A percentile compares a stretch with the other conserved stretches of the same genome.
phyloP scores from a whole-genome alignment of 2,888 invertebrate species.

The Phaedon cochleariae region DNA sequence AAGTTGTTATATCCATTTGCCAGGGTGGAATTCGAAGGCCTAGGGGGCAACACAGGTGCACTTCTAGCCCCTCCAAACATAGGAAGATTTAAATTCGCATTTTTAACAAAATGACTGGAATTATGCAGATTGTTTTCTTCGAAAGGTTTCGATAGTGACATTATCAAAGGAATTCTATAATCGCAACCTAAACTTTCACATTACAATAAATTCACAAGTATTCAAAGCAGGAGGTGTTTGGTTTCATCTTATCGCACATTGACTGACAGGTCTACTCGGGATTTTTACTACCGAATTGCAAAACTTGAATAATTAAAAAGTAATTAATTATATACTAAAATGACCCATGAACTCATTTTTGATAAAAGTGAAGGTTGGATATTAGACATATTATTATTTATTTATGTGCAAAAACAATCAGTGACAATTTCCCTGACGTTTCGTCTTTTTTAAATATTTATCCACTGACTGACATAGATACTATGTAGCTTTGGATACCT shows the following conservation, averaged over 20 bases:
- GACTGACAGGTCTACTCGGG: background rate
- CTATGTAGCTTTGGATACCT: too few relatives aligned
- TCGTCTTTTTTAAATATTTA: too few relatives aligned
- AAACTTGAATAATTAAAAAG: background rate
- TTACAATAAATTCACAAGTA: background rate
- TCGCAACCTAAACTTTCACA: conserved; percentile 10
- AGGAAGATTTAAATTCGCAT: conserved; percentile 41
- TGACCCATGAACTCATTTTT: background rate
- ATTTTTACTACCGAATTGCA: background rate
- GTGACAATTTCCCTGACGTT: too few relatives aligned
- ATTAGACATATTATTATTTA: too few relatives aligned
- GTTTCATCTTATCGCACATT: background rate
- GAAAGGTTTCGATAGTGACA: conserved; percentile 34
- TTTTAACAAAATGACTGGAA: conserved; percentile 44
- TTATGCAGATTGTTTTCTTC: conserved; percentile 45
- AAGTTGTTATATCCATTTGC: conserved; percentile 33
- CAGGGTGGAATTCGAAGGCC: conserved; percentile 50
- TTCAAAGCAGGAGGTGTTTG: background rate
- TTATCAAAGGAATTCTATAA: conserved; percentile 2
- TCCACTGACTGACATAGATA: too few relatives aligned
- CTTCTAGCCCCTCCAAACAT: conserved; percentile 40
- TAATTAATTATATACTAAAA: background rate
- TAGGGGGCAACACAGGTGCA: conserved; percentile 58
- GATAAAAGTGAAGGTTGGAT: background rate
- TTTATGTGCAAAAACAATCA: too few relatives aligned